Conservation (phyloP, 2,797 vertebrate species). For the Eospalax fontanierii region DNA sequence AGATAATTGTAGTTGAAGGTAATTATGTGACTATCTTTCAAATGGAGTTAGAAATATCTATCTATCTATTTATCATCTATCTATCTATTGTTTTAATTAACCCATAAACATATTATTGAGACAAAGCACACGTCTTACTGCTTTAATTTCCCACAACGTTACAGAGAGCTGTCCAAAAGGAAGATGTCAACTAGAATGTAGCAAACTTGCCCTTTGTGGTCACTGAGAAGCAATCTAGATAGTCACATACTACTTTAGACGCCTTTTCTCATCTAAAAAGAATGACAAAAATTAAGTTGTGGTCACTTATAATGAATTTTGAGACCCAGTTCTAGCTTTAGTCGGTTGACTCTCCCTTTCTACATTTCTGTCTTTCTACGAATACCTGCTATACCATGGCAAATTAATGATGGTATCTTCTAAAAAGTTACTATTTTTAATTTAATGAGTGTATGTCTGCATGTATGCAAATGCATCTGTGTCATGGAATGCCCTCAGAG, state of each 20-base stretch:
- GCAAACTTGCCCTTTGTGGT: not conserved
- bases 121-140: conserved; percentile 17
- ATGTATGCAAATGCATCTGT: too few species aligned
- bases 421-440: too few species aligned
- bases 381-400: not conserved
- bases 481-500: too few species aligned
- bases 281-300: conserved; percentile 4
- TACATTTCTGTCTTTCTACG: not conserved
- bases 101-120: not conserved
- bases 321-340: not conserved
- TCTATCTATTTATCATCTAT: not conserved
- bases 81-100: not conserved
- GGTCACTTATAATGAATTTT: conserved; percentile 8
- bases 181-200: not conserved
- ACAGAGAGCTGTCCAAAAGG: not conserved
- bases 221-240: conserved; percentile 7
- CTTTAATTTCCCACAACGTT: not conserved
- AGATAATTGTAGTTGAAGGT: conserved; percentile 13
- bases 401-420: not conserved
- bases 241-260: not conserved
- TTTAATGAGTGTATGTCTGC: too few species aligned
- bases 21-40: not conserved
- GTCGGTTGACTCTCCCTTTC: not conserved
- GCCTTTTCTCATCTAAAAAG: not conserved
- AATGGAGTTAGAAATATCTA: not conserved